Conservation (phyloP, 92 coral and sea anemone species). For the Heteractis magnifica region DNA sequence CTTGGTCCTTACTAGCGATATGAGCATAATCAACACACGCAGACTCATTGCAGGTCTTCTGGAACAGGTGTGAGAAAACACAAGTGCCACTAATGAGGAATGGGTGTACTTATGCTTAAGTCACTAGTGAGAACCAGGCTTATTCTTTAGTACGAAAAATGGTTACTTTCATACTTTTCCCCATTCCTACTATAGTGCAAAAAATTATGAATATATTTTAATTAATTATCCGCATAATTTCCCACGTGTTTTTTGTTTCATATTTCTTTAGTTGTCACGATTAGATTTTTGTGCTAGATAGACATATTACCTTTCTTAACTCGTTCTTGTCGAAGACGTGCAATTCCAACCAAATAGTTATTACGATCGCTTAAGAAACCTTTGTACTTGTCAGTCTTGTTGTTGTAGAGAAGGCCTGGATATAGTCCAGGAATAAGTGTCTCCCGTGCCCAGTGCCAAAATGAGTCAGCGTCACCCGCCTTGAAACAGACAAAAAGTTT, state of each 20-base stretch:
- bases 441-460: constrained; percentile 89
- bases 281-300: not conserved
- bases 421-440: constrained; percentile 64
- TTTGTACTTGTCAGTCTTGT: constrained; percentile 55
- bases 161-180: not conserved
- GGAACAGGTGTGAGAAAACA: too few relatives aligned
- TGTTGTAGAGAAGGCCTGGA: constrained; percentile 72
- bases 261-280: too few relatives aligned
- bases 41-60: too few relatives aligned
- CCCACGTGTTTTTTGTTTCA: too few relatives aligned
- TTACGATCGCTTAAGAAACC: constrained; percentile 68
- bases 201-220: too few relatives aligned
- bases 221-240: too few relatives aligned
- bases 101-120: too few relatives aligned
- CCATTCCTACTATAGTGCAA: not conserved
- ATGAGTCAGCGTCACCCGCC: constrained; percentile 69
- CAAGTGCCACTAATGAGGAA: too few relatives aligned
- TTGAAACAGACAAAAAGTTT: constrained; percentile 3
- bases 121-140: too few relatives aligned
- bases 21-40: too few relatives aligned
- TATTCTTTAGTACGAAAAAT: too few relatives aligned
- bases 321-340: constrained; percentile 81
- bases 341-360: constrained; percentile 82
- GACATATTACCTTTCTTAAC: constrained; percentile 45
- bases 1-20: too few relatives aligned